A percentile compares a stretch with the other conserved stretches of the same genome.
These are phyloP conservation scores for Zonitis immaculata DNA, from an alignment of 2,888 invertebrate genomes.

Conservation along the genomic window DNA sequence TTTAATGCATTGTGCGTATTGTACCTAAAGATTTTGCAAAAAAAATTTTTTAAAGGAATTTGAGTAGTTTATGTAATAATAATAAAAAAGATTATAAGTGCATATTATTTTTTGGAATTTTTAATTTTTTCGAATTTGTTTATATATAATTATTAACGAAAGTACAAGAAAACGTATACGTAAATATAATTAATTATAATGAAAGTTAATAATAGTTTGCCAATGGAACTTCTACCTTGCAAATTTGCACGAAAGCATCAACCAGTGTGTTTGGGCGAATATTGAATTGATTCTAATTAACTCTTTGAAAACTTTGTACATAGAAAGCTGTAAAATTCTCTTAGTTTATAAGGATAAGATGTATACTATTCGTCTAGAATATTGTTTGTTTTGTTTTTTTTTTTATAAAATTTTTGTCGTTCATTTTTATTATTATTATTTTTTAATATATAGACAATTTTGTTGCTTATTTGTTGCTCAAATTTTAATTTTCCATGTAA, in stretches of 20 bases:
- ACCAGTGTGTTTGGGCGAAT: conserved; percentile 45
- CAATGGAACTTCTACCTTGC: conserved; percentile 47
- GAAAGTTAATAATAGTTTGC: not conserved
- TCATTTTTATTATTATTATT: not conserved
- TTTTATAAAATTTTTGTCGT: conserved; percentile 28
- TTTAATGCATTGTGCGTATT: conserved; percentile 44
- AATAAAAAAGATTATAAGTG: conserved; percentile 21
- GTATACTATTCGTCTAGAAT: conserved; percentile 48
- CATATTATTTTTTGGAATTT: conserved; percentile 22
- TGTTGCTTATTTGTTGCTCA: conserved; percentile 52
- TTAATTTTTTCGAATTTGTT: conserved; percentile 29
- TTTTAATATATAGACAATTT: conserved; percentile 45
- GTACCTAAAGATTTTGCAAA: too few relatives aligned
- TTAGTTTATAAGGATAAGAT: conserved; percentile 47
- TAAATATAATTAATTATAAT: conserved; percentile 24
- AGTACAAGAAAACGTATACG: conserved; percentile 49
- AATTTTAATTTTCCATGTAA: conserved; percentile 47
- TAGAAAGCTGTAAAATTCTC: conserved; percentile 45
- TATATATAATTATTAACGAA: too few relatives aligned
- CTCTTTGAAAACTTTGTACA: conserved; percentile 35
- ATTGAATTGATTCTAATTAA: conserved; percentile 31
- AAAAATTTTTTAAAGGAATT: too few relatives aligned
- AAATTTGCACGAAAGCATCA: conserved; percentile 14
- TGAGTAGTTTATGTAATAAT: conserved; percentile 32
- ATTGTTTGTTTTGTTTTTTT: conserved; percentile 41